These are phyloP conservation scores for Echeneis naucrates DNA, from an alignment of 2,797 vertebrate genomes.

Conservation along the genomic window DNA sequence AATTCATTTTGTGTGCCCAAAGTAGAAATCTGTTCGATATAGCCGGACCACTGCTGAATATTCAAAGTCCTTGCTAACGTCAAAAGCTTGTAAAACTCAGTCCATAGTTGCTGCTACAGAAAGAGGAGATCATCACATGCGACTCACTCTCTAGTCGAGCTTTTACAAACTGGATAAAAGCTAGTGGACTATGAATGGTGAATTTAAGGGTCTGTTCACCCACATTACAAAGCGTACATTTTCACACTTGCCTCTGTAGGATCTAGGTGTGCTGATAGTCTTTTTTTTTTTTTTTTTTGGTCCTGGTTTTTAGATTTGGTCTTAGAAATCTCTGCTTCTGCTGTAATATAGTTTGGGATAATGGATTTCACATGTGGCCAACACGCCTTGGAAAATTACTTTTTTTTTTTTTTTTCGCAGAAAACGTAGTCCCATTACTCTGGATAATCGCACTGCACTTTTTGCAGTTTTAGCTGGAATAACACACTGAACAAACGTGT, in stretches of 20 bases:
- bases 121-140: constrained; percentile 38
- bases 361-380: background rate
- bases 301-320: background rate
- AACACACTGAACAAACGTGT: background rate
- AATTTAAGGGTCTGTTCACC: constrained; percentile 35
- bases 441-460: constrained; percentile 5
- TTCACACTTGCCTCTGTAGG: constrained; percentile 4
- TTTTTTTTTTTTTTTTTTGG: too few species aligned
- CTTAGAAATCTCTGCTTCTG: background rate
- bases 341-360: background rate
- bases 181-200: constrained; percentile 13
- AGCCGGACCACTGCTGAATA: constrained; percentile 37
- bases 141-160: constrained; percentile 12
- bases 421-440: constrained; percentile 1
- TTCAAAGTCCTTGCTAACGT: constrained; percentile 7
- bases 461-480: constrained; percentile 3
- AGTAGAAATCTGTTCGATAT: constrained; percentile 32
- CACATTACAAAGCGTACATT: constrained; percentile 7
- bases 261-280: background rate
- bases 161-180: constrained; percentile 26
- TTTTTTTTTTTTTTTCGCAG: background rate
- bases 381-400: background rate
- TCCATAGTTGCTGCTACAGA: constrained; percentile 41
- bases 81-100: constrained; percentile 17
- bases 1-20: constrained; percentile 24